Evolutionary conservation across 2,113 vertebrate genomes (phyloP).

Genomic region (Gymnorhina tibicen): DNA sequence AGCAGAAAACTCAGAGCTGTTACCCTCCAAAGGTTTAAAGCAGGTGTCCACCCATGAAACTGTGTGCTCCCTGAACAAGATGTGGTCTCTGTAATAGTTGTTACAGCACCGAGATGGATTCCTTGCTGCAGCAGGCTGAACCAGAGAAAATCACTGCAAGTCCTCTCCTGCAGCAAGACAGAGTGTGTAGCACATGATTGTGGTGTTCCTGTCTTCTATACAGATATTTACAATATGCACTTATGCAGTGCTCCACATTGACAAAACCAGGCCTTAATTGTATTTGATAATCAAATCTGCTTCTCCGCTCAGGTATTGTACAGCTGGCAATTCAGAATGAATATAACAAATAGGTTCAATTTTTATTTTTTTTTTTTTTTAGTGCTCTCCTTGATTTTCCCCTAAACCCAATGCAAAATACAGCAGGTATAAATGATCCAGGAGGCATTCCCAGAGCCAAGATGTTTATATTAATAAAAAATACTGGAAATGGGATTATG

Average conservation of each 20-base stretch:
- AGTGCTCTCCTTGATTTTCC: neutral
- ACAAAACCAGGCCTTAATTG: neutral
- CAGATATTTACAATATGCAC: neutral
- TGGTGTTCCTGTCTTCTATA: neutral
- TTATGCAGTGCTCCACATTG: neutral
- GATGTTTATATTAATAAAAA: constrained; percentile 39
- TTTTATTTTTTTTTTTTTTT: neutral
- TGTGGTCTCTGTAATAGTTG: neutral
- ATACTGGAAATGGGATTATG: constrained; percentile 12
- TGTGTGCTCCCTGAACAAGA: neutral
- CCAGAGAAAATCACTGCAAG: neutral
- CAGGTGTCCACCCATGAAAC: neutral
- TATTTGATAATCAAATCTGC: constrained; percentile 27
- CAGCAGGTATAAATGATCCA: neutral
- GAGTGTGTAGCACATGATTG: neutral
- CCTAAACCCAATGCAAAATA: neutral
- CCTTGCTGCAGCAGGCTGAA: neutral
- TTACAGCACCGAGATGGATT: neutral
- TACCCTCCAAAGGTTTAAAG: neutral
- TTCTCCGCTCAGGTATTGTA: neutral
- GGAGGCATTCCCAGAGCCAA: neutral
- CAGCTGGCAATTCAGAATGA: neutral
- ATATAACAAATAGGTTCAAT: neutral
- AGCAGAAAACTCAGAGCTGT: neutral
- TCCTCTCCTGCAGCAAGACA: neutral